Evolutionary conservation across 2,797 vertebrate genomes (phyloP), one percentile per base, ranked within the genome.

Genomic region (Phalloptychus januarius): DNA sequence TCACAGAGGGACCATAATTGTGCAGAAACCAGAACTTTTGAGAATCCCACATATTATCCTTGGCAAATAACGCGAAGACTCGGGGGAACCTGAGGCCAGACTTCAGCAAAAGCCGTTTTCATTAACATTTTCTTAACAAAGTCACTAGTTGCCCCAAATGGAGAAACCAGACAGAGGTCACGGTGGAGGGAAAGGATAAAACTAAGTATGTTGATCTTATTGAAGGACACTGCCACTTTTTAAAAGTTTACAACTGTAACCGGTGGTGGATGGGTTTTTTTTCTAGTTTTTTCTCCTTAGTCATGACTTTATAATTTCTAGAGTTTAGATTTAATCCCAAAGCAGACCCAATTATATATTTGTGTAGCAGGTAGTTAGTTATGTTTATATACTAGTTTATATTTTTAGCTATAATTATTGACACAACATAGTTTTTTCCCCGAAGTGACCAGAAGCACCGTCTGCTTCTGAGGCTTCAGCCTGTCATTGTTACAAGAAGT

Each of bases 71-170:
- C 25, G 31, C 46, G 72, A 77, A 70, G 80, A 78, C 85, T 74
- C 75, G 28, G 31, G 85, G 81, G 76, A 80, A 70, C 44, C 78
- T 5, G 38, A 80, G 85, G 36, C 63, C 70, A 76, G 48, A 70
- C 75, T 83, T 45, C 76, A 72, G 83, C 15, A 3, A 87, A 89
- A 86, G 54, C 72, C 46, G 82, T 78, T 84, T 85, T 89, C 85
- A 88, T 92, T 88, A 90, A 82, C 87, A 85, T 90, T 86, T 92
- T 79, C 86, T 83, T 84, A 84, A 87, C 83, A 83, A 87, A 81
- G 81, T 67, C 33, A 40, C 78, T 75, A 67, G 72, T 86, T 79
- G 84, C 48, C 79, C 85, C 65, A 79, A 75, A 79, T 79, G 75
- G 65, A 87, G 76, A 67, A 77, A 63, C 74, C n/a, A 74, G 70